Conservation (phyloP, 2,113 vertebrate genomes). For the Addax nasomaculatus region DNA sequence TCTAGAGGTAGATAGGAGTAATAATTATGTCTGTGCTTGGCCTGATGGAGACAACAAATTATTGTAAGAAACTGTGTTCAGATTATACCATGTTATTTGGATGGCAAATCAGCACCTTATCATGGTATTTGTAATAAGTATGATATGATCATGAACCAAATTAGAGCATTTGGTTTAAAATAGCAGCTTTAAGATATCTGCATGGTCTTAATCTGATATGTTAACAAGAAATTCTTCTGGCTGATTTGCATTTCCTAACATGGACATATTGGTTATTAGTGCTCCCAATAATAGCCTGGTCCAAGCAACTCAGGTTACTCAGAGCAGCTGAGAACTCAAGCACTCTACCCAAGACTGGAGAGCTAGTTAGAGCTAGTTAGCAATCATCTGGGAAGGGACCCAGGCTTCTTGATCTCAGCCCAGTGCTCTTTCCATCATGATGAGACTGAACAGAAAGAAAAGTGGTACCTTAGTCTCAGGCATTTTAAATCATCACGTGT, state of each 20-base stretch:
- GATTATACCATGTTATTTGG: not conserved
- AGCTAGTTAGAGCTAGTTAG: not conserved
- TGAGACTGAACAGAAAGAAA: not conserved
- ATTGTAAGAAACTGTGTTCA: not conserved
- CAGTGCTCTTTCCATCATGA: not conserved
- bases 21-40: not conserved
- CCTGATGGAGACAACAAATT: not conserved
- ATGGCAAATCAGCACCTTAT: not conserved
- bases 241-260: not conserved
- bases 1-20: not conserved
- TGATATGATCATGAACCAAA: not conserved
- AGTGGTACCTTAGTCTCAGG: conserved; percentile 90
- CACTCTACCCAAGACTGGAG: not conserved
- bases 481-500: conserved; percentile 96
- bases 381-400: not conserved
- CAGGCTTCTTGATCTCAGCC: not conserved
- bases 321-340: not conserved
- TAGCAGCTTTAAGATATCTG: not conserved
- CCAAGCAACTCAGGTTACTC: not conserved
- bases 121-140: not conserved
- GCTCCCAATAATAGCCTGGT: not conserved
- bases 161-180: not conserved
- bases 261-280: not conserved
- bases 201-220: not conserved
- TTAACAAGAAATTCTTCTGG: not conserved